Base-by-base conservation (phyloP, 2,797 vertebrate genomes). In the Acridotheres tristis region DNA sequence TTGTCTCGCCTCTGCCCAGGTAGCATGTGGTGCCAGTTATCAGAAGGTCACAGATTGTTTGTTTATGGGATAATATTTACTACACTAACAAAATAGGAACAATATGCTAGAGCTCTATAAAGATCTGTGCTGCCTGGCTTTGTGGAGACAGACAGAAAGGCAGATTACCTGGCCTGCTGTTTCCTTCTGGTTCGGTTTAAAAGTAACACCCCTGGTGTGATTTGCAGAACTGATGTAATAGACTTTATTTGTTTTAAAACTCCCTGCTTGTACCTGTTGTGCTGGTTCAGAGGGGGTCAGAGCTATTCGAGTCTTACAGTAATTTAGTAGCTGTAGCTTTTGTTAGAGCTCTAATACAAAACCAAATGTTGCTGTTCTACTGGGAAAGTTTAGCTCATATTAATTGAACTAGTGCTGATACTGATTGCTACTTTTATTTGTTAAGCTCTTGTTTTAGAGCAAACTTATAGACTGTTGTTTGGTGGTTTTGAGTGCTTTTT, bases 291-390 rank as follows among this genome's bases (percentile, higher is more conserved):
- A 71, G 65, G 16, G 25, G 20, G 16, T 80, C 61, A 77, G 77
- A 59, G 34, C 48, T 65, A 2, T 55, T 43, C 0, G 0, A 1
- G 32, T 16, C 1, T 42, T 55, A 61, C 0, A 1, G 36, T 53
- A 23, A 40, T 86, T 75, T 83, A 22, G 74, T 62, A 32, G 16
- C 40, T 62, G 2, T 43, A 23, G 27, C 27, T 91, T 85, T 57
- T 85, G 62, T 81, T 75, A 30, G 10, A 45, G 6, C 34, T 14
- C n/a, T 58, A 38, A 54, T 14, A 20, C 30, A 58, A 72, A 65
- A 21, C 18, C 53, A 50, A 4, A 45, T 25, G 11, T 36, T 30
- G 16, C 36, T 48, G 38, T 40, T 43, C 55, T 51, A 16, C 1
- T 88, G 51, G 54, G 26, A 34, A 90, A 68, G 36, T 75, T 54